phyloP scores from a whole-genome alignment of 2,888 invertebrate genomes.

The Pyrochroa serraticornis region DNA sequence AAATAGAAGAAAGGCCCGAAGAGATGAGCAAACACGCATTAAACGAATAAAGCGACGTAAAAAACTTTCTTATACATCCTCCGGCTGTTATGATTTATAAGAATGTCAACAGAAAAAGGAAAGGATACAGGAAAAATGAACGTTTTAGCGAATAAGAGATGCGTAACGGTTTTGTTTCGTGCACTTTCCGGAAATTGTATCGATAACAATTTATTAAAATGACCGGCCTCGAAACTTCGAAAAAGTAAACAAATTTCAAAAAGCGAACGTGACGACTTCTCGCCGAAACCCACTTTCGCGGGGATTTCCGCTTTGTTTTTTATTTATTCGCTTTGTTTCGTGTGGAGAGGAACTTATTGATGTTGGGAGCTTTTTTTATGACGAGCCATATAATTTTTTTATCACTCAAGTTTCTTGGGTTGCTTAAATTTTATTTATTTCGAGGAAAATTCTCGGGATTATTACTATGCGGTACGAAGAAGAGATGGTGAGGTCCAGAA shows the following conservation, averaged over 20 bases:
- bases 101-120: conserved; percentile 5
- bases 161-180: conserved; percentile 9
- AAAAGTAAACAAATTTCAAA: conserved; percentile 8
- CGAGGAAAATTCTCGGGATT: conserved; percentile 10
- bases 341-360: not conserved
- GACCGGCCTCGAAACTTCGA: not conserved
- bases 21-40: conserved; percentile 19
- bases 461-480: conserved; percentile 1
- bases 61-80: conserved; percentile 10
- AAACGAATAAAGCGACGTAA: conserved; percentile 16
- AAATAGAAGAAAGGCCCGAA: not conserved
- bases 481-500: not conserved
- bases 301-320: conserved; percentile 7
- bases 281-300: not conserved
- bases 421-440: conserved; percentile 10
- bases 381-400: conserved; percentile 12
- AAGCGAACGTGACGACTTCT: conserved; percentile 2
- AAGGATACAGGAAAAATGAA: not conserved
- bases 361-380: conserved; percentile 8
- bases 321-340: conserved; percentile 10
- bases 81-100: conserved; percentile 12
- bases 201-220: conserved; percentile 10
- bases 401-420: conserved; percentile 8
- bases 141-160: conserved; percentile 13
- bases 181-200: conserved; percentile 4